These are phyloP conservation scores for Onthophagus sagittarius DNA, from an alignment of 2,888 invertebrate genomes.

Conservation along the genomic window DNA sequence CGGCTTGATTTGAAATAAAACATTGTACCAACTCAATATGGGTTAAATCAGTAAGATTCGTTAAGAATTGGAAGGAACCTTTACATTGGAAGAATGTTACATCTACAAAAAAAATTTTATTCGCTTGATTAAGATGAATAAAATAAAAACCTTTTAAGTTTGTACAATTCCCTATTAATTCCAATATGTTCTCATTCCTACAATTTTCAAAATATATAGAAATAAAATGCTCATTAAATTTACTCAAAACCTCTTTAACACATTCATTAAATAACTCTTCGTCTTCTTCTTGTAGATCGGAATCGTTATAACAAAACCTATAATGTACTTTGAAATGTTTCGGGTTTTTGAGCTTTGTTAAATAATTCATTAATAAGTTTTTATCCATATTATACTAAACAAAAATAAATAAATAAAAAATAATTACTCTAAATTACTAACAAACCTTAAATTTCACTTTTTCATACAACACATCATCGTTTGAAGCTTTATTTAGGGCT, in stretches of 20 bases:
- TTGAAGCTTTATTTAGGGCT: conserved; percentile 36
- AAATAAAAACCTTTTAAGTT: conserved; percentile 33
- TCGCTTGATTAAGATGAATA: neutral
- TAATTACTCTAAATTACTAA: neutral
- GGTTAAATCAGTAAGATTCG: conserved; percentile 30
- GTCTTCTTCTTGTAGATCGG: conserved; percentile 24
- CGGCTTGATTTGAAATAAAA: conserved; percentile 34
- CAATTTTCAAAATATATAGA: conserved; percentile 36
- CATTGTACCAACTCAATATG: conserved; percentile 32
- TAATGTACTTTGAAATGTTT: conserved; percentile 35
- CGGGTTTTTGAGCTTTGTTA: conserved; percentile 35
- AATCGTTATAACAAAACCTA: conserved; percentile 32
- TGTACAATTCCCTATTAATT: conserved; percentile 33
- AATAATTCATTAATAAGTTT: conserved; percentile 35
- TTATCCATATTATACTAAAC: conserved; percentile 37
- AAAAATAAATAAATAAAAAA: neutral
- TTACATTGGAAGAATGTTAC: conserved; percentile 34
- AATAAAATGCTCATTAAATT: conserved; percentile 33
- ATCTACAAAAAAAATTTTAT: conserved; percentile 28
- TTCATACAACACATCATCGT: conserved; percentile 35
- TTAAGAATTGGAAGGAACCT: conserved; percentile 34
- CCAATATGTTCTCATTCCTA: conserved; percentile 33
- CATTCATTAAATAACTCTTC: conserved; percentile 35
- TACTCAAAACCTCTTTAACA: conserved; percentile 34
- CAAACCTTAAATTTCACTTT: conserved; percentile 36